These are phyloP conservation scores for Epizoanthus rinbou DNA, from an alignment of 92 coral and sea anemone species.

Conservation along the genomic window DNA sequence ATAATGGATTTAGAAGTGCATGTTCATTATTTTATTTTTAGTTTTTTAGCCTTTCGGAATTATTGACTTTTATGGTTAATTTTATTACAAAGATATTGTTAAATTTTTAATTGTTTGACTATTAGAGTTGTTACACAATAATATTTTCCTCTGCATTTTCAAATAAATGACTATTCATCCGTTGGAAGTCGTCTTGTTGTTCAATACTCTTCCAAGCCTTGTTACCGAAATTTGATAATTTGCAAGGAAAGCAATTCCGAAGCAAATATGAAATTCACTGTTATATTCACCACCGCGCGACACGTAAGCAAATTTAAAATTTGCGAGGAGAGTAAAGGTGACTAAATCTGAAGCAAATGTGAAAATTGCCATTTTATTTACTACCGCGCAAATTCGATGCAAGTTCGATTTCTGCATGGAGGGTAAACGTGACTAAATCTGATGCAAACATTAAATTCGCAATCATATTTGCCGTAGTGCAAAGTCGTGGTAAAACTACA, in stretches of 20 bases:
- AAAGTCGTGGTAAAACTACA: conserved; percentile 23
- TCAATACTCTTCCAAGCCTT: conserved; percentile 4
- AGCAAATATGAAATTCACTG: background rate
- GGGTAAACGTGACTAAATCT: conserved; percentile 9
- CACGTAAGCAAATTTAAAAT: background rate
- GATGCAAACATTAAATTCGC: conserved; percentile 16
- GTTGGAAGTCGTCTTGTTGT: too few species aligned
- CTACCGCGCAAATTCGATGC: background rate
- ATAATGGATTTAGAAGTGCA: too few species aligned
- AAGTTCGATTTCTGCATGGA: background rate
- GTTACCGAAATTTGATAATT: background rate
- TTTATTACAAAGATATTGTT: too few species aligned
- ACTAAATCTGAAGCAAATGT: background rate
- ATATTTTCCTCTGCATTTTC: too few species aligned
- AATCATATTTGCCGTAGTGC: conserved; percentile 9
- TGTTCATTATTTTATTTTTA: too few species aligned
- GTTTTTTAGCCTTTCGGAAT: too few species aligned
- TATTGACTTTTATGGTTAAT: too few species aligned
- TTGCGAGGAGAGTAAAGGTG: background rate
- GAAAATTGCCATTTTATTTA: background rate
- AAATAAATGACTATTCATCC: too few species aligned
- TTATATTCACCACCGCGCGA: background rate
- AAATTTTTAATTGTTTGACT: too few species aligned
- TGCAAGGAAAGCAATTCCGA: background rate
- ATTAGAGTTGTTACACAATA: too few species aligned